Evolutionary conservation across 2,888 invertebrate genomes (phyloP).

Genomic region (Amiota minor): DNA sequence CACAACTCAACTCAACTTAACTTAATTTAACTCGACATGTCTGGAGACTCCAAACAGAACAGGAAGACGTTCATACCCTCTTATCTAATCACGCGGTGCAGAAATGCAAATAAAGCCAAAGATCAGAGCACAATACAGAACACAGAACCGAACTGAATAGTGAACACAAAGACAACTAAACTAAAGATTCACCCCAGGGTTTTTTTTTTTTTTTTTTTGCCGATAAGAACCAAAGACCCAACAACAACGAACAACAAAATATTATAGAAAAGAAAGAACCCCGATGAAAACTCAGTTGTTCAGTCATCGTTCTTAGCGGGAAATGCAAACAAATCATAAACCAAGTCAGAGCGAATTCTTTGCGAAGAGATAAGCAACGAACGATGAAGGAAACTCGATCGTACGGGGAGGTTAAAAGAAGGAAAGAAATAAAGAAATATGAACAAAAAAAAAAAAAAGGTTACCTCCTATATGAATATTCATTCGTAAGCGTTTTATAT

Average conservation of each 20-base stretch:
- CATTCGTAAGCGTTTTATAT: slow-evolving; percentile 13
- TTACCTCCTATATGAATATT: neutral
- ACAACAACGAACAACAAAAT: slow-evolving; percentile 40
- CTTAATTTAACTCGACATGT: neutral
- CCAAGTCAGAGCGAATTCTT: slow-evolving; percentile 37
- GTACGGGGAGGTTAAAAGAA: neutral
- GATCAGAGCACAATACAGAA: slow-evolving; percentile 50
- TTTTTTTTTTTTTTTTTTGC: no score
- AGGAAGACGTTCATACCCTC: slow-evolving; percentile 55
- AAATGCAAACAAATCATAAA: slow-evolving; percentile 37
- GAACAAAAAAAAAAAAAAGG: no score
- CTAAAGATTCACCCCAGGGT: slow-evolving; percentile 32
- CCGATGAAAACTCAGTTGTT: slow-evolving; percentile 27
- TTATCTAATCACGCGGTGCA: slow-evolving; percentile 67
- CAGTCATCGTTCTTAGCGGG: slow-evolving; percentile 38
- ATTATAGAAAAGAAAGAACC: slow-evolving; percentile 60
- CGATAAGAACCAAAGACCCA: slow-evolving; percentile 49
- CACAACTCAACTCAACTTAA: neutral
- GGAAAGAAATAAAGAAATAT: neutral
- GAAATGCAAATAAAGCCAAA: slow-evolving; percentile 66
- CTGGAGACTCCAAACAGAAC: slow-evolving; percentile 37
- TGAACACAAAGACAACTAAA: slow-evolving; percentile 15
- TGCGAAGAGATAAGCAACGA: slow-evolving; percentile 18
- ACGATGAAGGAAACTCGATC: slow-evolving; percentile 13
- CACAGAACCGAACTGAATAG: slow-evolving; percentile 10